Evolutionary conservation across 1,140 invertebrate species (phyloP).

Genomic region (Coelopa frigida): DNA sequence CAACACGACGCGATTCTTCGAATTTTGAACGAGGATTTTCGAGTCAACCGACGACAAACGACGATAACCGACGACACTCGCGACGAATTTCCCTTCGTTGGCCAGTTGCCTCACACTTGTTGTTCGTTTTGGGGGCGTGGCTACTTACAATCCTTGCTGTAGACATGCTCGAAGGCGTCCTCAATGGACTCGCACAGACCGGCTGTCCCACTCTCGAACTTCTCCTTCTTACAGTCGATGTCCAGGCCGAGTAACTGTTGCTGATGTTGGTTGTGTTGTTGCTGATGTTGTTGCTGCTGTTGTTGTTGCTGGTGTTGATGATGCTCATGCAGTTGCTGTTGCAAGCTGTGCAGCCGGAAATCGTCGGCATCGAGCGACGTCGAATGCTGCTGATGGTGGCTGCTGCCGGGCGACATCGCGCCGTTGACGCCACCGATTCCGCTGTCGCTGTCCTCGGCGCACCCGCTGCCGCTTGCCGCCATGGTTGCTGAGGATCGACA

Average conservation of each 20-base stretch:
- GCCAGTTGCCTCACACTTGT: too few relatives aligned
- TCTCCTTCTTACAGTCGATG: slow-evolving; percentile 41
- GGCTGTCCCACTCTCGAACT: slow-evolving; percentile 25
- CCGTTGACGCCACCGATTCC: slow-evolving; percentile 15
- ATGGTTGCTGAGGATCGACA: slow-evolving; percentile 28
- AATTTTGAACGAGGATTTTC: too few relatives aligned
- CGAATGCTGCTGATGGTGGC: slow-evolving; percentile 10
- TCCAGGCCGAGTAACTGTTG: slow-evolving; percentile 23
- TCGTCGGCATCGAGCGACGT: too few relatives aligned
- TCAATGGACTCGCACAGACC: slow-evolving; percentile 37
- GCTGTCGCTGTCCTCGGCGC: slow-evolving; percentile 15
- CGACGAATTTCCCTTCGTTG: too few relatives aligned
- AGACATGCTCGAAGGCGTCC: slow-evolving; percentile 40
- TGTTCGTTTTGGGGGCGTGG: too few relatives aligned
- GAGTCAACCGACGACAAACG: too few relatives aligned
- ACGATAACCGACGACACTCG: too few relatives aligned
- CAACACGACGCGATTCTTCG: too few relatives aligned
- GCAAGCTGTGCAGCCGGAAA: too few relatives aligned
- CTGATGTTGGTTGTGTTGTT: slow-evolving; percentile 27
- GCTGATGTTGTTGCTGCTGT: slow-evolving; percentile 23
- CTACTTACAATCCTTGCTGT: slow-evolving; percentile 44
- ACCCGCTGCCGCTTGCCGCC: too few relatives aligned
- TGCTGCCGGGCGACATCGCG: slow-evolving; percentile 9
- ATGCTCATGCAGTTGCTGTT: slow-evolving; percentile 17
- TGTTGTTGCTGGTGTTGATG: slow-evolving; percentile 18